A percentile compares a stretch with the other conserved stretches of the same genome.
These are phyloP conservation scores for Dryobotodes eremita DNA, from an alignment of 2,888 invertebrate species.

Conservation along the genomic window DNA sequence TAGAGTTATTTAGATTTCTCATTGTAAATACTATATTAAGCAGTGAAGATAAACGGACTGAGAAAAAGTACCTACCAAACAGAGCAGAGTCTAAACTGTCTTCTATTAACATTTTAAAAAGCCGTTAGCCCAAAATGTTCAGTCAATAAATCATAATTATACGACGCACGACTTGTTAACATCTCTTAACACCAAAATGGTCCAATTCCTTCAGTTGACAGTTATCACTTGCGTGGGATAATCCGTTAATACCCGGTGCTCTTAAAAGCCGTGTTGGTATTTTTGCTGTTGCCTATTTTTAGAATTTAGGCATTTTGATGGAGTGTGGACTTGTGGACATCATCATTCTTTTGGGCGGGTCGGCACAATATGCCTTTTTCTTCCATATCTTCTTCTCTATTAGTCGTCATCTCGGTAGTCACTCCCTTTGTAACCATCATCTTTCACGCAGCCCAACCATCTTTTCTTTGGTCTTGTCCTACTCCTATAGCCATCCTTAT, in stretches of 20 bases:
- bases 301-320: neutral
- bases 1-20: neutral
- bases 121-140: constrained; percentile 31
- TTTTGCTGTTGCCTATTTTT: constrained; percentile 31
- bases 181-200: constrained; percentile 50
- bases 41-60: neutral
- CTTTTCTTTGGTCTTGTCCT: neutral
- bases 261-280: neutral
- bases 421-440: too few relatives aligned
- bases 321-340: neutral
- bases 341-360: neutral
- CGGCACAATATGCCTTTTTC: too few relatives aligned
- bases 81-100: neutral
- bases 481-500: neutral
- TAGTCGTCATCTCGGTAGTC: neutral
- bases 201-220: constrained; percentile 42
- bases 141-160: constrained; percentile 55
- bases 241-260: constrained; percentile 25
- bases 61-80: neutral
- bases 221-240: constrained; percentile 47
- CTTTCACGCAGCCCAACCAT: neutral
- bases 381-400: neutral
- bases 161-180: constrained; percentile 36
- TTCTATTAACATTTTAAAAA: constrained; percentile 4
- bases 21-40: neutral